A percentile compares a stretch with the other conserved stretches of the same genome.
Evolutionary conservation across 2,797 vertebrate species (phyloP).

Genomic region (Okamejei kenojei): DNA sequence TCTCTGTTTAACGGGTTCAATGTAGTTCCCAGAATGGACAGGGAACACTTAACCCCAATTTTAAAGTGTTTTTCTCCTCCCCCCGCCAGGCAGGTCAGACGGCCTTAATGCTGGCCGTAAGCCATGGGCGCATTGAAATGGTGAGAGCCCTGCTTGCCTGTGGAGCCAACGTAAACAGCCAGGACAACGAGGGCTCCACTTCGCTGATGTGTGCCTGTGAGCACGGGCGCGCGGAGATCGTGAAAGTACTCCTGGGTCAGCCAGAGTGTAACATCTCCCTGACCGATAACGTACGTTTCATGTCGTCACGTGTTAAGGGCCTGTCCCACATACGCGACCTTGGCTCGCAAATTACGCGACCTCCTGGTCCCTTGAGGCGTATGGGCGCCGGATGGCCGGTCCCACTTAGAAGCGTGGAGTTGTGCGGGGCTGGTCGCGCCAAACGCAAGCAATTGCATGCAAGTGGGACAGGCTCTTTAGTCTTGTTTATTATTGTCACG

Average conservation of each 20-base stretch:
- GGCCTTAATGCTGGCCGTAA: conserved; percentile 84
- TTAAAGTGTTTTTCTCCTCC: neutral
- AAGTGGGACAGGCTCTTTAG: no score
- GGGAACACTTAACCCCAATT: neutral
- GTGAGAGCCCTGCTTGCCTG: conserved; percentile 76
- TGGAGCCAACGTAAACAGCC: conserved; percentile 74
- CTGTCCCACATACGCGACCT: no score
- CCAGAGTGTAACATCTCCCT: conserved; percentile 73
- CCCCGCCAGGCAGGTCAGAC: conserved; percentile 79
- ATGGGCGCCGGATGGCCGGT: no score
- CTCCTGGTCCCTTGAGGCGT: no score
- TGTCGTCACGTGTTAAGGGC: neutral
- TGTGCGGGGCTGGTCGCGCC: no score
- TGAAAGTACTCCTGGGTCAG: conserved; percentile 78
- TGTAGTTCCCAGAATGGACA: neutral
- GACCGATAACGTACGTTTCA: conserved; percentile 71
- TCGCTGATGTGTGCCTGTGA: conserved; percentile 93
- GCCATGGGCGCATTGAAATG: conserved; percentile 85
- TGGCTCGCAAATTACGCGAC: no score
- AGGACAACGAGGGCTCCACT: conserved; percentile 87
- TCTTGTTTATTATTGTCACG: no score
- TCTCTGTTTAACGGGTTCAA: neutral
- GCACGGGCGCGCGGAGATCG: conserved; percentile 78
- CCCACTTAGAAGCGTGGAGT: no score
- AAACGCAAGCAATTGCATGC: no score